Evolutionary conservation across 2,888 invertebrate species (phyloP).

Genomic region (Synanthedon myopaeformis): DNA sequence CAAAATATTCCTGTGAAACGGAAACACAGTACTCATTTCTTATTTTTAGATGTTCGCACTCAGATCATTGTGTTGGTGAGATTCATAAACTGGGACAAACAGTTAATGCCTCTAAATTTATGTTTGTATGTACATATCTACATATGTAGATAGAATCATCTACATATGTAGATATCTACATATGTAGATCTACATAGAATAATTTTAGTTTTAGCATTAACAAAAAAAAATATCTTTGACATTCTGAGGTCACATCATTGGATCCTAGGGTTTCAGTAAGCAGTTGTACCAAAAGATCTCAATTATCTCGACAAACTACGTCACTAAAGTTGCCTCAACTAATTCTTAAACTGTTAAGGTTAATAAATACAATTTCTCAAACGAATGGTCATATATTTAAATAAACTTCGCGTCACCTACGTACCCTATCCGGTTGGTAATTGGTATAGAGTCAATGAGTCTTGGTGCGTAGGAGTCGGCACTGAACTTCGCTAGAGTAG

Average conservation of each 20-base stretch:
- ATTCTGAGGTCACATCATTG: too few relatives aligned
- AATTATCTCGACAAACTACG: too few relatives aligned
- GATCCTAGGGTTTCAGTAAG: too few relatives aligned
- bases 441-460: constrained; percentile 43
- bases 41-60: constrained; percentile 38
- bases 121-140: too few relatives aligned
- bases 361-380: constrained; percentile 15
- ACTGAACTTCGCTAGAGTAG: constrained; percentile 55
- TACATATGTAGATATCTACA: too few relatives aligned
- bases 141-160: too few relatives aligned
- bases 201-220: too few relatives aligned
- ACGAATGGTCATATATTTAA: constrained; percentile 31
- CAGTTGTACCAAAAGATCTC: too few relatives aligned
- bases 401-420: constrained; percentile 32
- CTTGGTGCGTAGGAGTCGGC: constrained; percentile 34
- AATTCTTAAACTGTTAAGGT: not conserved
- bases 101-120: too few relatives aligned
- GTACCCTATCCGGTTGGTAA: constrained; percentile 16
- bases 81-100: not conserved
- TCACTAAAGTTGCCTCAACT: not conserved
- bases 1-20: constrained; percentile 4
- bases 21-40: constrained; percentile 13
- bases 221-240: too few relatives aligned
- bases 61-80: constrained; percentile 19
- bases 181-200: too few relatives aligned